phyloP scores from a whole-genome alignment of 2,888 invertebrate genomes.

The Agrypnus murinus region DNA sequence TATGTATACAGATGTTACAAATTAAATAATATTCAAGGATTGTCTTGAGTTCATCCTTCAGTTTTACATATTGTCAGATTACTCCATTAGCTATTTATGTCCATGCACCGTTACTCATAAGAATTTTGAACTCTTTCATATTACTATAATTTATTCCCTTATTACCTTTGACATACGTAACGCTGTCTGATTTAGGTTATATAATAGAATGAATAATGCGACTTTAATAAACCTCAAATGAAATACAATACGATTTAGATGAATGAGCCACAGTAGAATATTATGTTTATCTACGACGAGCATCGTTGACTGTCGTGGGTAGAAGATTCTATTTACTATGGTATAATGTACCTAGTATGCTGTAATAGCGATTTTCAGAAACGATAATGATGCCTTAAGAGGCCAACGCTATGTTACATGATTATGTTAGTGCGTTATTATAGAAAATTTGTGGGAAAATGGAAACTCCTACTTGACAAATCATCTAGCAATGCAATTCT shows the following conservation, averaged over 20 bases:
- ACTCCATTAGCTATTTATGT: too few relatives aligned
- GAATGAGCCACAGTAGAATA: constrained; percentile 17
- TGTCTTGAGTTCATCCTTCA: too few relatives aligned
- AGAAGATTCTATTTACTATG: constrained; percentile 24
- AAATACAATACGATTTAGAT: constrained; percentile 27
- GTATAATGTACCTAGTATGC: constrained; percentile 9
- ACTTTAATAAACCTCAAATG: constrained; percentile 21
- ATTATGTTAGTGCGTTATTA: background rate
- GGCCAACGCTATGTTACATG: constrained; percentile 13
- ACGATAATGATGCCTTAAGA: constrained; percentile 9
- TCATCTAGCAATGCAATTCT: too few relatives aligned
- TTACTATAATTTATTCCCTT: background rate
- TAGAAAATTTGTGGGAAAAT: background rate
- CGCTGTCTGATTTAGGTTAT: constrained; percentile 20
- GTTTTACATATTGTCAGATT: too few relatives aligned
- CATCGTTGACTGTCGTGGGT: constrained; percentile 22
- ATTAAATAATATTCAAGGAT: too few relatives aligned
- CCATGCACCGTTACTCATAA: background rate
- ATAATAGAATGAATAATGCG: constrained; percentile 25
- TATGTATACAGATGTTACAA: too few relatives aligned
- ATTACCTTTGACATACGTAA: constrained; percentile 13
- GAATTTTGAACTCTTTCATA: constrained; percentile 1
- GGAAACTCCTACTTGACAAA: too few relatives aligned
- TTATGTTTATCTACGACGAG: constrained; percentile 22
- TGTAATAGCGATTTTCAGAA: constrained; percentile 19